phyloP scores from a whole-genome alignment of 2,113 vertebrate species.

The Microtus ochrogaster region DNA sequence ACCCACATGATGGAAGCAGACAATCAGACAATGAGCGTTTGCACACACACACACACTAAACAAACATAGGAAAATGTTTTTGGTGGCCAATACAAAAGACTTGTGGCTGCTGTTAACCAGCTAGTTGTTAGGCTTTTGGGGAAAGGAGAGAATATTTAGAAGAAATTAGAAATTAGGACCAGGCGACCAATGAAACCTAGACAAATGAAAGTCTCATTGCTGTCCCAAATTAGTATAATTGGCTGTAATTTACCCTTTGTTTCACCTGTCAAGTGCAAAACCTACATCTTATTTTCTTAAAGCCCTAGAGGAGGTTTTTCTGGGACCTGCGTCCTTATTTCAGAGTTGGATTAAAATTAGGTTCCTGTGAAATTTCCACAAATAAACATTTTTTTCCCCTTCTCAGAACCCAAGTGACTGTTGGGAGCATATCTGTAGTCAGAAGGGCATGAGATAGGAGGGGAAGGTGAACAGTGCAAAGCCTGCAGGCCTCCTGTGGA shows the following conservation, averaged over 20 bases:
- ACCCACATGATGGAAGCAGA: background rate
- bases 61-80: background rate
- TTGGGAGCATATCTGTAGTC: conserved; percentile 26
- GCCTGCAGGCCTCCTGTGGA: background rate
- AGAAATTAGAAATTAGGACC: background rate
- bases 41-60: background rate
- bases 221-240: conserved; percentile 1
- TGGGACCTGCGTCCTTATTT: conserved; percentile 59
- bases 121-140: background rate
- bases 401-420: conserved; percentile 35
- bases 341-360: conserved; percentile 54
- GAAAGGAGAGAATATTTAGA: conserved; percentile 24
- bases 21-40: background rate
- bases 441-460: background rate
- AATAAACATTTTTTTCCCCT: conserved; percentile 64
- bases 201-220: background rate
- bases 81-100: background rate
- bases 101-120: background rate
- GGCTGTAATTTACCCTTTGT: conserved; percentile 29
- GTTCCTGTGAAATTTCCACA: conserved; percentile 73
- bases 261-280: conserved; percentile 39
- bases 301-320: conserved; percentile 58
- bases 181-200: background rate
- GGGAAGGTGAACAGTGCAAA: background rate
- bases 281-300: conserved; percentile 63